phyloP scores from a whole-genome alignment of 64 coral and sea anemone species.

The Orbicella faveolata region DNA sequence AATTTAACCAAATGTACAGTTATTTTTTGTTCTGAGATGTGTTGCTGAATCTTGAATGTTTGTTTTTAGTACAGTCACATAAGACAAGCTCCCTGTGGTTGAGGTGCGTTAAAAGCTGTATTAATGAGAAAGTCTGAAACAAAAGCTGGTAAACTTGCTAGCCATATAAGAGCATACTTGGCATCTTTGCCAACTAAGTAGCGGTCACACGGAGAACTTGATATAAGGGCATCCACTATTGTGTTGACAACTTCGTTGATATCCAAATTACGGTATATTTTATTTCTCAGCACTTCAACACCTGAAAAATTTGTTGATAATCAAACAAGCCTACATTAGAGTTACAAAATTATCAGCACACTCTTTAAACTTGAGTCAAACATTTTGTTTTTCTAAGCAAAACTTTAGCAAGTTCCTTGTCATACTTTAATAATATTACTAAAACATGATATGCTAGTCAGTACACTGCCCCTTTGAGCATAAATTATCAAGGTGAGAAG shows the following conservation, averaged over 20 bases:
- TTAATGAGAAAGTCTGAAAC: neutral
- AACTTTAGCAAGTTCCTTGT: too few relatives aligned
- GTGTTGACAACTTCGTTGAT: constrained; percentile 31
- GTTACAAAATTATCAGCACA: neutral
- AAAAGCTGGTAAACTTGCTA: constrained; percentile 6
- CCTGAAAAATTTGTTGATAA: neutral
- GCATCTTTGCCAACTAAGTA: constrained; percentile 39
- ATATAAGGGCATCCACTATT: constrained; percentile 47
- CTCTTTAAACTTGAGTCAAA: neutral
- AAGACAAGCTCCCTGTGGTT: neutral
- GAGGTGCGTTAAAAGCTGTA: neutral
- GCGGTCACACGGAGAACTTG: neutral
- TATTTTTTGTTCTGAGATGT: too few relatives aligned
- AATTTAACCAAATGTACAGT: too few relatives aligned
- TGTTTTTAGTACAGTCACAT: neutral
- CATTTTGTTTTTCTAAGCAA: too few relatives aligned
- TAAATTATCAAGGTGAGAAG: too few relatives aligned
- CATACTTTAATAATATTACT: too few relatives aligned
- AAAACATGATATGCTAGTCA: too few relatives aligned
- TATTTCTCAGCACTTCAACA: constrained; percentile 3
- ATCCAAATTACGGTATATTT: neutral
- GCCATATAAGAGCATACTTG: neutral
- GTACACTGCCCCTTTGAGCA: too few relatives aligned
- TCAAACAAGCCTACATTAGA: neutral
- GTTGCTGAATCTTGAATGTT: too few relatives aligned